Evolutionary conservation across 2,888 invertebrate genomes (phyloP).

Genomic region (Autographa gamma): DNA sequence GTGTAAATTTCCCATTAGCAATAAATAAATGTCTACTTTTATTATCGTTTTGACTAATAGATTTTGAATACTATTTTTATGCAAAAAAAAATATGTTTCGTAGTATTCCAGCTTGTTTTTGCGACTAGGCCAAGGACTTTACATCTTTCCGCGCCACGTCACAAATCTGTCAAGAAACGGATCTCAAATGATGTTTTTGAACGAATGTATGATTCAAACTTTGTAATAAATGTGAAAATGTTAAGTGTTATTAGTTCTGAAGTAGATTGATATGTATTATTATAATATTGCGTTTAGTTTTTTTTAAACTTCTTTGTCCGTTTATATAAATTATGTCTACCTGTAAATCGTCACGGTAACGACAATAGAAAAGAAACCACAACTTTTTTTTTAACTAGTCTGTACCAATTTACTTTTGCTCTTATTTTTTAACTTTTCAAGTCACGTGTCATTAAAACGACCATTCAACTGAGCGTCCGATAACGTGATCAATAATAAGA

Average conservation of each 20-base stretch:
- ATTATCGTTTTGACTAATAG: neutral
- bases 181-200: constrained; percentile 2
- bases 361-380: too few relatives aligned
- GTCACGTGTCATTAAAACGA: neutral
- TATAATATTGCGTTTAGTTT: neutral
- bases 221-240: neutral
- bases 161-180: constrained; percentile 3
- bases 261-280: neutral
- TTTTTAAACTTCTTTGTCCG: too few relatives aligned
- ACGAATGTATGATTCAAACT: neutral
- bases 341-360: too few relatives aligned
- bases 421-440: neutral
- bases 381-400: too few relatives aligned
- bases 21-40: neutral
- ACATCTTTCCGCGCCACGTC: neutral
- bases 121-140: constrained; percentile 3
- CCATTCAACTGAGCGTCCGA: neutral
- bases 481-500: neutral
- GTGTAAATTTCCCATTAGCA: too few relatives aligned
- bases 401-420: too few relatives aligned
- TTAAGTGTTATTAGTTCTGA: neutral
- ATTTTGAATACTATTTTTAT: neutral
- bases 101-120: neutral
- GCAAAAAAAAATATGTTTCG: neutral
- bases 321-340: too few relatives aligned